These are phyloP conservation scores for Colletes latitarsis DNA, from an alignment of 1,140 invertebrate genomes.

Conservation along the genomic window DNA sequence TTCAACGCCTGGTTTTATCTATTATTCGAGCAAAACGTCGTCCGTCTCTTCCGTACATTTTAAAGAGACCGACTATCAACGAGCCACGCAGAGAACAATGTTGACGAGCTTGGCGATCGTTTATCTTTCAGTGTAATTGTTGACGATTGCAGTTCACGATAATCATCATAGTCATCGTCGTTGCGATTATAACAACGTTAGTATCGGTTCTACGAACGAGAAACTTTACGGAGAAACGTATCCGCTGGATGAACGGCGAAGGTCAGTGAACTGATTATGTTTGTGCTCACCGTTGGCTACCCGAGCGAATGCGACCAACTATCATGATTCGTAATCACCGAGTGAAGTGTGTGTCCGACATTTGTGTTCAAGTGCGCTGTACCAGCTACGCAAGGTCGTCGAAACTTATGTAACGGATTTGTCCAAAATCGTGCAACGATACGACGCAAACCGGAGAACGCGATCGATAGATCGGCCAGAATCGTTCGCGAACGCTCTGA, in stretches of 20 bases:
- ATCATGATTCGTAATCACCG: slow-evolving; percentile 30
- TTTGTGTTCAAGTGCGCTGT: slow-evolving; percentile 15
- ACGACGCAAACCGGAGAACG: background rate
- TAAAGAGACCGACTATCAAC: background rate
- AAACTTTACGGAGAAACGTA: background rate
- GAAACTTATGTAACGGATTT: slow-evolving; percentile 23
- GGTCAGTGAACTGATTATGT: slow-evolving; percentile 36
- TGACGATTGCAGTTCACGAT: background rate
- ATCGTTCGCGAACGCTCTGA: too few relatives aligned
- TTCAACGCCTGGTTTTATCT: too few relatives aligned
- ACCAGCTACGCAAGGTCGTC: slow-evolving; percentile 9
- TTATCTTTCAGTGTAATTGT: background rate
- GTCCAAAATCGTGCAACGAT: slow-evolving; percentile 21
- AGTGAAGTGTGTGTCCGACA: slow-evolving; percentile 4
- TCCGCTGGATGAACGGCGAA: background rate
- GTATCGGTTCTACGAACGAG: background rate
- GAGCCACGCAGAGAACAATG: too few relatives aligned
- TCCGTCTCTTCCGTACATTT: too few relatives aligned
- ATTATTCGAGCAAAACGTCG: too few relatives aligned
- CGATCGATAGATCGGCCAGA: background rate
- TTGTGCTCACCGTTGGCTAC: background rate
- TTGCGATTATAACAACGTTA: background rate
- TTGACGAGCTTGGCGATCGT: background rate
- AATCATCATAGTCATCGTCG: too few relatives aligned
- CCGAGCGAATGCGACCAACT: slow-evolving; percentile 27